A percentile compares a stretch with the other conserved stretches of the same genome.
Conservation (phyloP, 2,113 vertebrate genomes). For the Harpagus bidentatus region DNA sequence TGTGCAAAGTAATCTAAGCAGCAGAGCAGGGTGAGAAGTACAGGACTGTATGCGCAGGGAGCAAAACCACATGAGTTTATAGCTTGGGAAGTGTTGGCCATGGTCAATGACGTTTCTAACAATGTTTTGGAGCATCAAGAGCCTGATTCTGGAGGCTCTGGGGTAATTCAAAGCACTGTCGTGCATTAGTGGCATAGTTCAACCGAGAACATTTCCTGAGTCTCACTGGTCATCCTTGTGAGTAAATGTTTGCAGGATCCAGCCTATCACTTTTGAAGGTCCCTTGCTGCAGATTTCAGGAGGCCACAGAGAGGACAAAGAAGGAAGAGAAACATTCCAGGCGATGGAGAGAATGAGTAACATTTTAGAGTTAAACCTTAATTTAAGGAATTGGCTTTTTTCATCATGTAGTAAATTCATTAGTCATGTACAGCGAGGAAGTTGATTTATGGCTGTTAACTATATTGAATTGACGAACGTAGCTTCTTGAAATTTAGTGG, state of each 20-base stretch:
- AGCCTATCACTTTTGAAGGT: background rate
- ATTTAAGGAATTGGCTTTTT: background rate
- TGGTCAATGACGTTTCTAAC: background rate
- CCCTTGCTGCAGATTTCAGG: background rate
- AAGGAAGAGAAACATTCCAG: background rate
- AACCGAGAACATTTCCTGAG: background rate
- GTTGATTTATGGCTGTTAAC: conserved; percentile 37
- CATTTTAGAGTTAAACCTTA: background rate
- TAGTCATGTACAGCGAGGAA: background rate
- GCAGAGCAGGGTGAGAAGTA: background rate
- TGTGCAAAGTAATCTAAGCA: background rate
- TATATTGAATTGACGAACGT: background rate
- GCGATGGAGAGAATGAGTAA: background rate
- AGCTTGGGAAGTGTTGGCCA: background rate
- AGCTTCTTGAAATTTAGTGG: conserved; percentile 39
- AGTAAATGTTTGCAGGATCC: background rate
- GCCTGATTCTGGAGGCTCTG: background rate
- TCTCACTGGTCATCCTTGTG: background rate
- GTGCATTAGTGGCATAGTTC: background rate
- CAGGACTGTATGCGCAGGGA: background rate
- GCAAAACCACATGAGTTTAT: background rate
- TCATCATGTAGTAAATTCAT: conserved; percentile 1
- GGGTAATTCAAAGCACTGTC: background rate
- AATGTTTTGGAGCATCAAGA: background rate
- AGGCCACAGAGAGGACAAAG: background rate